Conservation (phyloP, 92 coral and sea anemone species). For the Anthopleura xanthogrammica region DNA sequence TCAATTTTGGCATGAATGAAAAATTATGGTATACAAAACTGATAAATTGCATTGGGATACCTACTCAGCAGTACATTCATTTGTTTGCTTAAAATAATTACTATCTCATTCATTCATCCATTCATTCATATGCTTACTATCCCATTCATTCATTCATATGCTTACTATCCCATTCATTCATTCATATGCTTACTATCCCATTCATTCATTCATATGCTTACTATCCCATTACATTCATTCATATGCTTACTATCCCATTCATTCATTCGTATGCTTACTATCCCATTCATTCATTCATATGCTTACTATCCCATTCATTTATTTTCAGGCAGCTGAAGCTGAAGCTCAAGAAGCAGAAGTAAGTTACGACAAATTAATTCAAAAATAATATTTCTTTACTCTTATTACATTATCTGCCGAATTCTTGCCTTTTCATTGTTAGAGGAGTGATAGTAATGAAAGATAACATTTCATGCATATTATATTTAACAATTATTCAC, state of each 20-base stretch:
- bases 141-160: not conserved
- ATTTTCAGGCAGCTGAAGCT: constrained; percentile 72
- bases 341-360: constrained; percentile 86
- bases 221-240: not conserved
- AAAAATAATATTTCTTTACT: not conserved
- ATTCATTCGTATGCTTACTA: not conserved
- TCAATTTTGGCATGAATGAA: too few species aligned
- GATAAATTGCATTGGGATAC: too few species aligned
- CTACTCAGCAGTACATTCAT: not conserved
- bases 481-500: too few species aligned
- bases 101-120: not conserved
- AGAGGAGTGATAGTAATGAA: too few species aligned
- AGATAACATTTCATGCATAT: too few species aligned
- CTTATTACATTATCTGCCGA: too few species aligned
- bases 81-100: too few species aligned
- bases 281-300: not conserved
- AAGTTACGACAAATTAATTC: not conserved
- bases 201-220: not conserved
- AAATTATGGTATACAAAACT: too few species aligned
- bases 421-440: too few species aligned
- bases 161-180: too few species aligned
- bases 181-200: not conserved
- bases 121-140: not conserved
- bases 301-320: not conserved
- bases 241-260: not conserved